Evolutionary conservation across 2,113 vertebrate species (phyloP).

Genomic region (Crotophaga sulcirostris): DNA sequence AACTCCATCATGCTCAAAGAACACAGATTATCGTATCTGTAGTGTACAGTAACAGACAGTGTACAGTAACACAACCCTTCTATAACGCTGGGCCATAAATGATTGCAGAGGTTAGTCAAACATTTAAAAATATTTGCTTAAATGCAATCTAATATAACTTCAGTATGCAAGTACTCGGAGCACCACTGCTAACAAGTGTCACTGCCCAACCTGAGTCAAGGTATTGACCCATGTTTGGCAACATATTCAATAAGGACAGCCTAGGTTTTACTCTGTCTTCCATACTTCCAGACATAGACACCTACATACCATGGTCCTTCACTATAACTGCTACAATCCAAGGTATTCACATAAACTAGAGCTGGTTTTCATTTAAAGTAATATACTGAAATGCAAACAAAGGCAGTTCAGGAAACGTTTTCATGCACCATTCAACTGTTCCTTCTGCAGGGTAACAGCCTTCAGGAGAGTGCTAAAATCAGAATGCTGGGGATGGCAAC

Average conservation of each 20-base stretch:
- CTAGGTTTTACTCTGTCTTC: neutral
- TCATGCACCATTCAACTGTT: neutral
- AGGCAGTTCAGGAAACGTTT: neutral
- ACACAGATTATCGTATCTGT: too few relatives aligned
- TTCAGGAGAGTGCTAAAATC: neutral
- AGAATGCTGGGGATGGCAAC: neutral
- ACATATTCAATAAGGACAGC: neutral
- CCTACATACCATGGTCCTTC: neutral
- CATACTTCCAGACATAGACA: neutral
- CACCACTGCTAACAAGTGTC: neutral
- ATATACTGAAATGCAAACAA: neutral
- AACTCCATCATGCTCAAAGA: fast-evolving
- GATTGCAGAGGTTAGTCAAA: neutral
- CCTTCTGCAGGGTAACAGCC: neutral
- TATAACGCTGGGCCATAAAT: neutral
- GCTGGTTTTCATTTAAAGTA: neutral
- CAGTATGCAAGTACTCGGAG: fast-evolving
- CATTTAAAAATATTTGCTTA: neutral
- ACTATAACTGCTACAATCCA: neutral
- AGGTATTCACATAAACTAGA: neutral
- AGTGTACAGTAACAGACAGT: neutral
- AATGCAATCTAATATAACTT: neutral
- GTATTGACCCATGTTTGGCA: too few relatives aligned
- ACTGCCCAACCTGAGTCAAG: neutral
- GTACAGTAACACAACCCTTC: neutral